A percentile compares a stretch with the other conserved stretches of the same genome.
Conservation (phyloP, 2,888 invertebrate genomes). For the Opisthograptis luteolata region DNA sequence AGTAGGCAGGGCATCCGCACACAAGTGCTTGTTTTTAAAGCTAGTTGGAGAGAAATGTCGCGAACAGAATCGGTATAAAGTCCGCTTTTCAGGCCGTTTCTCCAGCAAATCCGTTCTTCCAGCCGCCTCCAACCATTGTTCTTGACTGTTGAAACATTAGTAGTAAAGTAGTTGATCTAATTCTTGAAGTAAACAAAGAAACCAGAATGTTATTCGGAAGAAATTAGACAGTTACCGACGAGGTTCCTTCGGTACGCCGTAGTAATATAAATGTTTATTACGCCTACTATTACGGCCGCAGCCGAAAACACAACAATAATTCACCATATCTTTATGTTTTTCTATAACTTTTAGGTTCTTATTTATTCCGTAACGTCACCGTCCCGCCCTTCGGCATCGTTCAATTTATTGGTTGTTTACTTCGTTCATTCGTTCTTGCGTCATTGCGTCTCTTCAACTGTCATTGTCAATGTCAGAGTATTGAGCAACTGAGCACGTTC, state of each 20-base stretch:
- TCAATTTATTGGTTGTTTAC: no score
- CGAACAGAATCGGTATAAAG: conserved; percentile 65
- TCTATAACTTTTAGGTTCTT: no score
- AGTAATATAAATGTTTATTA: conserved; percentile 69
- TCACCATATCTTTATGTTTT: no score
- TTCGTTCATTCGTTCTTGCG: no score
- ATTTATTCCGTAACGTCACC: no score
- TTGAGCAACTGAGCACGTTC: no score
- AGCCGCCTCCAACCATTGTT: conserved; percentile 65
- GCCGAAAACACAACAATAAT: conserved; percentile 71
- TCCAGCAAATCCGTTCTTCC: conserved; percentile 61
- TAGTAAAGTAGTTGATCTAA: background rate
- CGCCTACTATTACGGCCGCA: conserved; percentile 69
- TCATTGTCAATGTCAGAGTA: no score
- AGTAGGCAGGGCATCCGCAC: conserved; percentile 65
- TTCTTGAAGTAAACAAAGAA: background rate
- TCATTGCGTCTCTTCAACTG: no score
- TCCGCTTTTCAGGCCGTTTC: conserved; percentile 46
- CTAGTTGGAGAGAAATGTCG: conserved; percentile 63
- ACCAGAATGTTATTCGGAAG: background rate
- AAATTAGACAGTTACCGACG: conserved; percentile 51
- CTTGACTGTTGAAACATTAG: conserved; percentile 49
- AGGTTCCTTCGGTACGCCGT: conserved; percentile 67
- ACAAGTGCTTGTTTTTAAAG: conserved; percentile 63
- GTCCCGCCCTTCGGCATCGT: no score